Base-by-base conservation (phyloP, 2,113 vertebrate genomes). In the Tetrao urogallus region DNA sequence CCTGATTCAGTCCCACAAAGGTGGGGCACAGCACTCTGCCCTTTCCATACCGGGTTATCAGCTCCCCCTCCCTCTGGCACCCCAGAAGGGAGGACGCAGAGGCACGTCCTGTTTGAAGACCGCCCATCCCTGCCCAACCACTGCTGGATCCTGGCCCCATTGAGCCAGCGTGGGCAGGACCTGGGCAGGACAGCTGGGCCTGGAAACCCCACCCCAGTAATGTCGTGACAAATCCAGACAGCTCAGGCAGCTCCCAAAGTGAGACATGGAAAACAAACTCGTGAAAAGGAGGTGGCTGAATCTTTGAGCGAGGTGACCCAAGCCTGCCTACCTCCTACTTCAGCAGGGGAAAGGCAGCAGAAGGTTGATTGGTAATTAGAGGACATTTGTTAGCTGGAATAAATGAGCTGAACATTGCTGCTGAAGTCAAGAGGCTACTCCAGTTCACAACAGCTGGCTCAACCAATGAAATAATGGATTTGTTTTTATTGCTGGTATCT, bases 101-200 rank as follows among this genome's bases (percentile, higher is more conserved):
- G 92, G 92, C 86, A 95, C 10, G 93, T 97, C 97, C 98, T 97
- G 97, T 96, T 97, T 95, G 94, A 97, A 95, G 97, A 79, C 93
- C 64, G 92, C 93, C 96, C 95, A 95, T 95, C 96, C 97, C 96
- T 89, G 56, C 75, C 92, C n/a, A 21, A 76, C 83, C 86, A 77
- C 65, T 95, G 76, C 86, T 1, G 2, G 88, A 89, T 95, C 79
- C 92, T 61, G 88, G 88, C 88, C 89, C 81, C 81, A 30, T 17
- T 82, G 52, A 92, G 87, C 86, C 73, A 40, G 79, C 50, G 42
- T 25, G 6, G 97, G 95, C 83, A 88, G 96, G 94, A 92, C 89
- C 82, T 21, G 38, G 76, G 69, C 91, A 92, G 90, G 72, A 72
- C 57, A 0, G 36, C 80, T 2, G 0, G 81, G 67, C 82, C 90